These are phyloP conservation scores for Brachypteracias leptosomus DNA, from an alignment of 2,113 vertebrate species.

Conservation along the genomic window DNA sequence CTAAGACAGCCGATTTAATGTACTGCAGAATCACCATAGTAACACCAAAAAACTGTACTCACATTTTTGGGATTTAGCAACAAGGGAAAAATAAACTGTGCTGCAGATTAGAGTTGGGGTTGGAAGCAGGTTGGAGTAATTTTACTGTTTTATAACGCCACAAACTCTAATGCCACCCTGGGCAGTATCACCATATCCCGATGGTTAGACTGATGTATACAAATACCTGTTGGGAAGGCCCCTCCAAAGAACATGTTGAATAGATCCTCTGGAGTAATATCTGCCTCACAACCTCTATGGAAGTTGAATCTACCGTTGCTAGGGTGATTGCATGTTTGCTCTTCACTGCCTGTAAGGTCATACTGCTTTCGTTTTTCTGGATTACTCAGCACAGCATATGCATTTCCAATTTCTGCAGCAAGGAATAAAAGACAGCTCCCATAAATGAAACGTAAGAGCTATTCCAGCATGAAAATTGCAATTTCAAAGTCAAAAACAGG, in stretches of 20 bases:
- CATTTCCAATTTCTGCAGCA: slow-evolving; percentile 92
- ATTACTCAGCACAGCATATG: slow-evolving; percentile 95
- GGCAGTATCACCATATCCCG: fast-evolving
- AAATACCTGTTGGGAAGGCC: slow-evolving; percentile 90
- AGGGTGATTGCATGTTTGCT: slow-evolving; percentile 82
- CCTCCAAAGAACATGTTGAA: slow-evolving; percentile 99
- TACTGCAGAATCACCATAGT: background rate
- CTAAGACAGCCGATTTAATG: background rate
- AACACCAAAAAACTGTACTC: background rate
- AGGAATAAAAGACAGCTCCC: slow-evolving; percentile 9
- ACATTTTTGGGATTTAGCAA: background rate
- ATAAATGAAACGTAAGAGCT: background rate
- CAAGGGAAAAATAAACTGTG: background rate
- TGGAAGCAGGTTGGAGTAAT: background rate
- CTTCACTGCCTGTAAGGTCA: slow-evolving; percentile 89
- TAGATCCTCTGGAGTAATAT: slow-evolving; percentile 96
- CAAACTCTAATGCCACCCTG: background rate
- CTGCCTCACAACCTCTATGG: slow-evolving; percentile 92
- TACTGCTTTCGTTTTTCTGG: slow-evolving; percentile 93
- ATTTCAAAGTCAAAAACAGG: background rate
- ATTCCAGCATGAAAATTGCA: background rate
- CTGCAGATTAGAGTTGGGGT: background rate
- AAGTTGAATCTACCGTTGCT: slow-evolving; percentile 89
- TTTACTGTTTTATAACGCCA: background rate
- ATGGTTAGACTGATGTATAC: background rate